These are phyloP conservation scores for Hypocryptadius cinnamomeus DNA, from an alignment of 2,113 vertebrate genomes.

Conservation along the genomic window DNA sequence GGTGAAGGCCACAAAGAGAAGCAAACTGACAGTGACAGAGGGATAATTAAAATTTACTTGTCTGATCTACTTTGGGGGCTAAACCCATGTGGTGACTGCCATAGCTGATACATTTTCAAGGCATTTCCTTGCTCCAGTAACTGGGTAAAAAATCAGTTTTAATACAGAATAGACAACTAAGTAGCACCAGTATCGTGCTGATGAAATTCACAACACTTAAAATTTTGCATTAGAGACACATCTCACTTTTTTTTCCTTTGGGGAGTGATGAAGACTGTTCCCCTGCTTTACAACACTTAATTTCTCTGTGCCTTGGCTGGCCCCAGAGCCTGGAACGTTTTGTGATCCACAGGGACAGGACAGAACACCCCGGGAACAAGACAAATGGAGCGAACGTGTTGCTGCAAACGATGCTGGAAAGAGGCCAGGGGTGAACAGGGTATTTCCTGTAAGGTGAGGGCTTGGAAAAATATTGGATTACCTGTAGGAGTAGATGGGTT, in stretches of 20 bases:
- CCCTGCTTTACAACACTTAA: not conserved
- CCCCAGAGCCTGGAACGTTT: not conserved
- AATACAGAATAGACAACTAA: not conserved
- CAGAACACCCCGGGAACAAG: not conserved
- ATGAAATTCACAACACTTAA: not conserved
- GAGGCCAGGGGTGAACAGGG: not conserved
- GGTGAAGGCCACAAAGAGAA: not conserved
- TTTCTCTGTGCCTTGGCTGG: not conserved
- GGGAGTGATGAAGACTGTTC: not conserved
- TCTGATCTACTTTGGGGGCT: not conserved
- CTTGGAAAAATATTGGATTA: slow-evolving; percentile 34
- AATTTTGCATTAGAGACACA: not conserved
- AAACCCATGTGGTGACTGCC: not conserved
- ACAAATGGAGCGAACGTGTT: not conserved
- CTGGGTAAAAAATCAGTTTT: not conserved
- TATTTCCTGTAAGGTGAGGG: slow-evolving; percentile 1
- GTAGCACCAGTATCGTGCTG: not conserved
- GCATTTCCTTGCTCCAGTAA: not conserved
- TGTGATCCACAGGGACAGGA: not conserved
- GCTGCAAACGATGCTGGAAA: not conserved
- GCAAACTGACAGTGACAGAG: not conserved
- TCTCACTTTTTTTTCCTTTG: not conserved
- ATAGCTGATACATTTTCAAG: not conserved
- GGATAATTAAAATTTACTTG: not conserved
- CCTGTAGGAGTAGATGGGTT: slow-evolving; percentile 99